Base-by-base conservation (phyloP, 2,888 invertebrate species). In the Drosophila affinis region DNA sequence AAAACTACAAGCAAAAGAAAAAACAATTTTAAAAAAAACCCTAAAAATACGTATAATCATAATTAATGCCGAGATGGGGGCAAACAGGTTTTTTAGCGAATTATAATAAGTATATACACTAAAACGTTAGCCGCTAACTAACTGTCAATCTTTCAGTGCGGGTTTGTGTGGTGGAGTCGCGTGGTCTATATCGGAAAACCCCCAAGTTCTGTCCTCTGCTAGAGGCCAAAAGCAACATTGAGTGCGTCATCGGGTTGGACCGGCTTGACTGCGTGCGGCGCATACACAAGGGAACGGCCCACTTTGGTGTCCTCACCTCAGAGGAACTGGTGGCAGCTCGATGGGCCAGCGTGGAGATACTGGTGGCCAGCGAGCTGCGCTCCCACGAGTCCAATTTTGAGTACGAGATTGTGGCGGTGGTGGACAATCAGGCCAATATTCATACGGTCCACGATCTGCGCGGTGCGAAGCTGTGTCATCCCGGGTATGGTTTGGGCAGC, bases 221-320 rank as follows among this genome's bases (percentile, higher is more conserved):
- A 73, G 94, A 95, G 62, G 93, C 93, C 53, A 87, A 83, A 48
- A 94, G 94, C 72, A 94, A 94, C 52, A 94, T 96, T 10, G 95
- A 95, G 81, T 97, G 96, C 79, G 94, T 96, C 0, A 90, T 95
- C 17, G 96, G 95, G 1, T 93, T 94, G 12, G 96, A 96, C 92
- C 96, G 97, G 72, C 93, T 97, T 77, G 95, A 96, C 87, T 98
- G 98, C 86, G 93, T 98, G 69, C 93, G 96, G 6, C 94, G 95
- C 77, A 95, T 98, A 79, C 93, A 95, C 62, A 95, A 95, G 82
- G 95, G 96, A 1, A 94, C 95, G 1, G 98, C 96, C 0, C 98
- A 98, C 91, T 95, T 98, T 87, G 95, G 97, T 0, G 95, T 96
- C 12, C 94, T 97, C 85, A 95, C 95, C 59, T 95, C 98, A 0